These are phyloP conservation scores for Trichoplusia ni DNA, from an alignment of 1,140 invertebrate species.

Conservation along the genomic window DNA sequence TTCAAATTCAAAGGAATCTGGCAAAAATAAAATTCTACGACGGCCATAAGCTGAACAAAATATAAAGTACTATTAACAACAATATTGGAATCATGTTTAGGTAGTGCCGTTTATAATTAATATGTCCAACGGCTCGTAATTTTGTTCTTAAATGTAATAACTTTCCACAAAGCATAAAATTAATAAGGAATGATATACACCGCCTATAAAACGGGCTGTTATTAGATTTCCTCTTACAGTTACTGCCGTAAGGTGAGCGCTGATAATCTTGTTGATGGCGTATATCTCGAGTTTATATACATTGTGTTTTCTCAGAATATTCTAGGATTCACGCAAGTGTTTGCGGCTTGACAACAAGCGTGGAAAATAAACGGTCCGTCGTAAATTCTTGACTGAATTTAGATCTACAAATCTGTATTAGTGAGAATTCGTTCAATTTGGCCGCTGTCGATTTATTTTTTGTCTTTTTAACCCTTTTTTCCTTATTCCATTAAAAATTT, in stretches of 20 bases:
- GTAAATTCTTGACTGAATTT: no score
- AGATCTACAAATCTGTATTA: no score
- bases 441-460: no score
- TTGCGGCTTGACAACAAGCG: no score
- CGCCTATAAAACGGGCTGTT: constrained; percentile 19
- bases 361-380: no score
- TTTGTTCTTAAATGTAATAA: constrained; percentile 10
- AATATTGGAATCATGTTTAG: neutral
- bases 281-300: neutral
- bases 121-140: constrained; percentile 9
- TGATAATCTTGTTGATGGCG: constrained; percentile 17
- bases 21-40: no score
- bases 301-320: neutral
- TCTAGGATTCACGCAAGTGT: neutral
- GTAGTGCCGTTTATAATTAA: constrained; percentile 11
- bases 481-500: no score
- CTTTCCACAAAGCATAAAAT: constrained; percentile 18
- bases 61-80: neutral
- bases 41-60: neutral
- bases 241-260: constrained; percentile 14
- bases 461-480: no score
- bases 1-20: no score
- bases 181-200: constrained; percentile 27
- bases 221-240: constrained; percentile 18
- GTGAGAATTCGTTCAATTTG: no score